phyloP scores from a whole-genome alignment of 1,140 invertebrate genomes.

The Epicauta chinensis region DNA sequence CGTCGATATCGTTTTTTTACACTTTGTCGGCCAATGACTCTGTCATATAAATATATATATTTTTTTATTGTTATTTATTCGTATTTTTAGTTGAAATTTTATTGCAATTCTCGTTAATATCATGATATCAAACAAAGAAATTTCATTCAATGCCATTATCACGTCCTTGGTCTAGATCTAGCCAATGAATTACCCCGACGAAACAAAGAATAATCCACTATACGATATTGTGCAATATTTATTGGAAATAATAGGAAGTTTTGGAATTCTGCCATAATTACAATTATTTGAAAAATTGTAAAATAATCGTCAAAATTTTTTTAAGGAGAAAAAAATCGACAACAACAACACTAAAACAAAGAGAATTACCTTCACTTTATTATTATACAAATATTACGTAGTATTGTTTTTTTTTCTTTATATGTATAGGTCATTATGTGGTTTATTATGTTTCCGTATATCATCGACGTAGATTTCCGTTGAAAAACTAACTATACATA shows the following conservation, averaged over 20 bases:
- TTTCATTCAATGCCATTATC: constrained; percentile 14
- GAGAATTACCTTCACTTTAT: too few species aligned
- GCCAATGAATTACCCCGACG: constrained; percentile 12
- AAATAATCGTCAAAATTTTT: too few species aligned
- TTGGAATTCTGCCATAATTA: too few species aligned
- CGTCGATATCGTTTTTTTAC: constrained; percentile 8
- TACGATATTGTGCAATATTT: neutral
- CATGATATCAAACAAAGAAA: constrained; percentile 7
- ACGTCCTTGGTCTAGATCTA: constrained; percentile 16
- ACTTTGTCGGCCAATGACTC: constrained; percentile 8
- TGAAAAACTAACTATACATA: too few species aligned
- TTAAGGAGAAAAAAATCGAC: too few species aligned
- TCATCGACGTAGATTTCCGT: neutral
- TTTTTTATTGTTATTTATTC: neutral
- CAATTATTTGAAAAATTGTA: too few species aligned
- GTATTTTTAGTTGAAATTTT: constrained; percentile 3
- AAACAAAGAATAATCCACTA: constrained; percentile 12
- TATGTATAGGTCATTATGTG: constrained; percentile 6
- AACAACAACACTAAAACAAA: too few species aligned
- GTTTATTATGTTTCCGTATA: constrained; percentile 5
- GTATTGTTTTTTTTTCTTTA: constrained; percentile 6
- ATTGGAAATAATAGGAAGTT: too few species aligned
- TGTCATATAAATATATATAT: neutral
- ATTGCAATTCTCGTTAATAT: neutral
- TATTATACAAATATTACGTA: constrained; percentile 8